Percentiles rank a stretch among this genome's conserved stretches.
phyloP scores from a whole-genome alignment of 2,113 vertebrate genomes.

The Myiagra hebetior region DNA sequence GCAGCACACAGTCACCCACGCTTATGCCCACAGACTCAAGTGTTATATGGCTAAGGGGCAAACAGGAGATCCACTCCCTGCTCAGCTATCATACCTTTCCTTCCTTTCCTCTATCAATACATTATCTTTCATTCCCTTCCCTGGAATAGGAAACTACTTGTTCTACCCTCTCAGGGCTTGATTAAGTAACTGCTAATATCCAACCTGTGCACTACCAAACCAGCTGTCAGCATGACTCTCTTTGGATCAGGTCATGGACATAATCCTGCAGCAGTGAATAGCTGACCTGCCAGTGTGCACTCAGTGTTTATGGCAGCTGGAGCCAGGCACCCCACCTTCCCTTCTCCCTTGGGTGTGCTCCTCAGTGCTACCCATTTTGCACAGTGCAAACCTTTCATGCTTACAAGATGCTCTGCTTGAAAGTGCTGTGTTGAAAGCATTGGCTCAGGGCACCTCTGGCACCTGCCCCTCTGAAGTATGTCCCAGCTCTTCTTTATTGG shows the following conservation, averaged over 20 bases:
- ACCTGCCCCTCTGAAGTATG: background rate
- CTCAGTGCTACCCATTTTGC: background rate
- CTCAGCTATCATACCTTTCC: background rate
- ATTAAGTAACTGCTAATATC: background rate
- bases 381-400: background rate
- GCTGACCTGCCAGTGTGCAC: rapidly evolving
- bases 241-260: background rate
- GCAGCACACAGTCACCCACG: background rate
- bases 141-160: background rate
- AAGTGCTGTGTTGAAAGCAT: background rate
- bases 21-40: background rate
- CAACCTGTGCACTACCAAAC: background rate
- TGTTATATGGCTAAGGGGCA: background rate
- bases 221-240: background rate
- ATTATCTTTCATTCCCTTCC: background rate
- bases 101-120: background rate
- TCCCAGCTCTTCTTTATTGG: background rate
- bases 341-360: background rate
- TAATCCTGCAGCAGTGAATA: background rate
- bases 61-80: background rate
- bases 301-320: background rate
- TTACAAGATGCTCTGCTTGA: background rate
- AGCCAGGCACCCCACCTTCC: background rate
- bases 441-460: background rate
- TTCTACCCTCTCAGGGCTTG: background rate